phyloP scores from a whole-genome alignment of 2,113 vertebrate genomes.

The Cavia porcellus region DNA sequence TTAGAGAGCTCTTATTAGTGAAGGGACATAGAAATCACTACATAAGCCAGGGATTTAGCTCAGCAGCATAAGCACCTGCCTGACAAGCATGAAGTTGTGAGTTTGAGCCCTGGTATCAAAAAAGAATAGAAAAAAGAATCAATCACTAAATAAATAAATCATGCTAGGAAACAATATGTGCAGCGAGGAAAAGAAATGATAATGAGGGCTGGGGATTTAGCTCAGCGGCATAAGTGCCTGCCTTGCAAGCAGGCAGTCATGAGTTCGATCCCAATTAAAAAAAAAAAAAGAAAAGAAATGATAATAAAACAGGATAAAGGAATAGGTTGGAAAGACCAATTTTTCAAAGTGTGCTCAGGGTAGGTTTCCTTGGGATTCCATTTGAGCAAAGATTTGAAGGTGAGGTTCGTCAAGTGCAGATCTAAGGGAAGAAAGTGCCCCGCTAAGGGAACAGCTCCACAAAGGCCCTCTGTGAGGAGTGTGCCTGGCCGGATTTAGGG shows the following conservation, averaged over 20 bases:
- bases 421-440: conserved; percentile 8
- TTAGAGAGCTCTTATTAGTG: conserved; percentile 6
- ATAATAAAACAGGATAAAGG: background rate
- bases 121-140: no score
- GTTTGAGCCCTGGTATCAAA: no score
- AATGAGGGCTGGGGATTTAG: background rate
- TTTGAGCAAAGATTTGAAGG: conserved; percentile 43
- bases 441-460: background rate
- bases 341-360: conserved; percentile 32
- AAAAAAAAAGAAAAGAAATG: conserved; percentile 51
- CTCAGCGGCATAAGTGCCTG: no score
- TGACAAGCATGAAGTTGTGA: no score
- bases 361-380: conserved; percentile 21
- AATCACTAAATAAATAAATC: background rate
- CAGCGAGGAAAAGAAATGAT: conserved; percentile 25
- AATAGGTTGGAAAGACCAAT: background rate
- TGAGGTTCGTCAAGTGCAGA: background rate
- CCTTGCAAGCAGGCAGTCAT: no score
- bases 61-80: no score
- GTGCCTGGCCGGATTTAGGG: conserved; percentile 12
- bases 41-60: background rate
- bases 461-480: background rate
- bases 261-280: no score
- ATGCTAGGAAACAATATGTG: conserved; percentile 47
- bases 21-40: conserved; percentile 35